A percentile compares a stretch with the other conserved stretches of the same genome.
Evolutionary conservation across 2,113 vertebrate species (phyloP).

Genomic region (Gymnogyps californianus): DNA sequence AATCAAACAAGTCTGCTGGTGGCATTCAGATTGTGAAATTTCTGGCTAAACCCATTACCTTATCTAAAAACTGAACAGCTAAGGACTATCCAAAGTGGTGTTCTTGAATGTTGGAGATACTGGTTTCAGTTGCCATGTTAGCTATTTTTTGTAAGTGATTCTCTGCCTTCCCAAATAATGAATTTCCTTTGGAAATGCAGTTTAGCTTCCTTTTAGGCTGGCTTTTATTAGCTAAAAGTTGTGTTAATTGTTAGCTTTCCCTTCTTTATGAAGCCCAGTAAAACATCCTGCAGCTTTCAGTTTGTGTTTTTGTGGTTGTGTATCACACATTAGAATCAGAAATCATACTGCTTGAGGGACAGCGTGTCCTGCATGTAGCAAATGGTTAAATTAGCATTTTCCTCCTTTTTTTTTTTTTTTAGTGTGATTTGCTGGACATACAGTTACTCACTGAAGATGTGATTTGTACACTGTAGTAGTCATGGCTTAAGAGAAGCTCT

Average conservation of each 20-base stretch:
- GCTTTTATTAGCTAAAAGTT: neutral
- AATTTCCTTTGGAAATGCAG: neutral
- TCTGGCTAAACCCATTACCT: neutral
- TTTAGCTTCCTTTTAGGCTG: neutral
- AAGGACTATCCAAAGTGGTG: neutral
- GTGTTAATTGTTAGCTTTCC: neutral
- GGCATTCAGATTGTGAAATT: neutral
- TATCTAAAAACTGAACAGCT: neutral
- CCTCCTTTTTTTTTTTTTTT: neutral
- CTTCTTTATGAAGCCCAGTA: neutral
- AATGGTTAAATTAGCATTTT: neutral
- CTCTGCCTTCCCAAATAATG: neutral
- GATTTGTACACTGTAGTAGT: neutral
- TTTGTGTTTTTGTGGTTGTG: neutral
- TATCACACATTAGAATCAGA: neutral
- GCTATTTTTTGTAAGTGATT: neutral
- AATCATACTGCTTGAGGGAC: neutral
- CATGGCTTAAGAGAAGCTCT: neutral
- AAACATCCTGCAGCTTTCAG: neutral
- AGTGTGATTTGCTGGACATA: neutral
- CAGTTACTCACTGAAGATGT: neutral
- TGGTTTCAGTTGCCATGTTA: neutral
- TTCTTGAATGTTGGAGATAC: neutral
- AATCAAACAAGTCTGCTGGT: neutral
- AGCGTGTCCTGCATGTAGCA: neutral